Evolutionary conservation across 2,888 invertebrate genomes (phyloP).

Genomic region (Macaria liturata): DNA sequence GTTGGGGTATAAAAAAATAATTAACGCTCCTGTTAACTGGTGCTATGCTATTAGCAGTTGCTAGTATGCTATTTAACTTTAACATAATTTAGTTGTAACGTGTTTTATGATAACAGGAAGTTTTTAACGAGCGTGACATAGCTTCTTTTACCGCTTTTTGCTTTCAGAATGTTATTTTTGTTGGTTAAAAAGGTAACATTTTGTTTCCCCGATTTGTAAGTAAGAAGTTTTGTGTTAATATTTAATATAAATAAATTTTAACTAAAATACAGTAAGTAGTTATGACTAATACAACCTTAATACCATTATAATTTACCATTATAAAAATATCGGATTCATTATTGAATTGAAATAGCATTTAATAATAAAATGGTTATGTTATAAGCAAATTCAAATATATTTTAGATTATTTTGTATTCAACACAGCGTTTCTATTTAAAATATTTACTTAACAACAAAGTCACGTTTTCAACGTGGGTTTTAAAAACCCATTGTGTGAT

Average conservation of each 20-base stretch:
- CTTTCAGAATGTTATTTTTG: conserved; percentile 34
- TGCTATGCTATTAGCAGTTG: conserved; percentile 40
- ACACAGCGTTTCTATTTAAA: neutral
- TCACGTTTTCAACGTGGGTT: conserved; percentile 10
- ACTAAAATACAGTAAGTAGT: no score
- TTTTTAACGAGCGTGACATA: conserved; percentile 49
- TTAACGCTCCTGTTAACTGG: conserved; percentile 57
- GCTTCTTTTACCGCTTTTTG: conserved; percentile 32
- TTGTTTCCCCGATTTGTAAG: no score
- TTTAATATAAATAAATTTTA: no score
- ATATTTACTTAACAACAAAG: neutral
- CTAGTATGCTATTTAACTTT: conserved; percentile 35
- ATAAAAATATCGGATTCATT: no score
- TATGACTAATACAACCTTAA: no score
- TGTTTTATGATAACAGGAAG: conserved; percentile 64
- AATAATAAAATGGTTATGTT: no score
- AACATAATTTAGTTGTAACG: conserved; percentile 49
- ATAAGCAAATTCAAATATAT: no score
- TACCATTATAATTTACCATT: no score
- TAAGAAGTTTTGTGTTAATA: no score
- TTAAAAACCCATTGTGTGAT: conserved; percentile 17
- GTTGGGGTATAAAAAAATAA: conserved; percentile 58
- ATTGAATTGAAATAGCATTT: no score
- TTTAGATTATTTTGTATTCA: conserved; percentile 6
- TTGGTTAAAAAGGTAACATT: conserved; percentile 1